A percentile compares a stretch with the other conserved stretches of the same genome.
Conservation (phyloP, 2,113 vertebrate genomes). For the Mustelus asterias region DNA sequence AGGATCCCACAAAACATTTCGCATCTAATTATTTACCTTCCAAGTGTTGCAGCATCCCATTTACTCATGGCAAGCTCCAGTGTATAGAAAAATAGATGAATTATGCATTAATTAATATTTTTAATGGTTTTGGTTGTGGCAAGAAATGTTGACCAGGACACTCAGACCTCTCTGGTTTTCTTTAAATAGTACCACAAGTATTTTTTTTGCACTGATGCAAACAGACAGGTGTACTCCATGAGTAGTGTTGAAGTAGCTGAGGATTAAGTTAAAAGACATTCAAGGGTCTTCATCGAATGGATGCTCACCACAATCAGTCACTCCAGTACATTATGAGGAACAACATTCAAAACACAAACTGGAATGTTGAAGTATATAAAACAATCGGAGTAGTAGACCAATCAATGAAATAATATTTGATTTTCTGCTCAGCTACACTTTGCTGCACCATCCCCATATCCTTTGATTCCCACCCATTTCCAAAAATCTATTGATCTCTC, state of each 20-base stretch:
- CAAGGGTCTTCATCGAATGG: neutral
- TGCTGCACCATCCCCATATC: neutral
- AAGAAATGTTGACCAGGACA: neutral
- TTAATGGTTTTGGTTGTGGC: neutral
- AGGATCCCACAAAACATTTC: neutral
- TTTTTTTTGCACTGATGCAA: neutral
- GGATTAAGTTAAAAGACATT: neutral
- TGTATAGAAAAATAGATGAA: neutral
- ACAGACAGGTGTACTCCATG: neutral
- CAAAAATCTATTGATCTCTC: neutral
- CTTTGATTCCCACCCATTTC: neutral
- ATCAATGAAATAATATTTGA: neutral
- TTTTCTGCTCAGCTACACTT: neutral
- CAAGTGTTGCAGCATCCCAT: neutral
- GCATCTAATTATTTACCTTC: neutral
- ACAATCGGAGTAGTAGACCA: neutral
- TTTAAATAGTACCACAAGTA: neutral
- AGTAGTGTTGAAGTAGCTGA: neutral
- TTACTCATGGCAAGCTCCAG: neutral
- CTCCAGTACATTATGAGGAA: neutral
- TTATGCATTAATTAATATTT: neutral
- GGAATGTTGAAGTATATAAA: neutral
- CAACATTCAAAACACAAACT: neutral
- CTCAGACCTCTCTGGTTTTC: neutral
- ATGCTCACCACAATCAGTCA: neutral